A percentile compares a stretch with the other conserved stretches of the same genome.
These are phyloP conservation scores for Numenius arquata DNA, from an alignment of 2,113 vertebrate species.

Conservation along the genomic window DNA sequence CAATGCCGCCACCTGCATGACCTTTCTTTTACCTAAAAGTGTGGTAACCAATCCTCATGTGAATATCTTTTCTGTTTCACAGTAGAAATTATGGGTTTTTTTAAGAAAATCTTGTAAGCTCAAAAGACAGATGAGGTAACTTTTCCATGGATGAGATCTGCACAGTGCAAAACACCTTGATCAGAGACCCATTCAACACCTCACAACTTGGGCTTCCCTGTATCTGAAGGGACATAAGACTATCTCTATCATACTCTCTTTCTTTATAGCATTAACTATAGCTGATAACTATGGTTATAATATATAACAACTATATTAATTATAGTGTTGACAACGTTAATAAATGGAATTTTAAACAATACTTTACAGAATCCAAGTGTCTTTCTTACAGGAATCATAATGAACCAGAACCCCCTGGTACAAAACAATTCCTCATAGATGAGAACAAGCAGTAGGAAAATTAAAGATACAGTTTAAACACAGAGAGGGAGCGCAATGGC, in stretches of 20 bases:
- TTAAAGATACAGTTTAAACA: neutral
- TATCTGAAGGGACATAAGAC: neutral
- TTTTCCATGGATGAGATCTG: neutral
- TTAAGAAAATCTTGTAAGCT: neutral
- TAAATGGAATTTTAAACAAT: neutral
- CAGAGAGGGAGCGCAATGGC: fast-evolving
- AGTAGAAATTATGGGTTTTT: neutral
- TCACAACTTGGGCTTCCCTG: neutral
- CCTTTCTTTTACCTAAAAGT: neutral
- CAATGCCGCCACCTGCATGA: fast-evolving
- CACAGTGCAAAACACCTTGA: fast-evolving
- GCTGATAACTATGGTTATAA: neutral
- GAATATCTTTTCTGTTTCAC: neutral
- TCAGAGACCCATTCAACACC: neutral
- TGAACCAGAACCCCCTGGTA: neutral
- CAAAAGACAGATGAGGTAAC: neutral
- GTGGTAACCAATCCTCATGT: neutral
- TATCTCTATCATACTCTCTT: neutral
- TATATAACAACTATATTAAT: neutral
- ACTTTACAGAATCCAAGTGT: neutral
- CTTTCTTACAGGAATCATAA: neutral
- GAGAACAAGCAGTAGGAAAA: neutral
- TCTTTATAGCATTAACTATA: neutral
- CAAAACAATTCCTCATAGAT: neutral
- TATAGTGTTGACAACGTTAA: neutral